Percentiles rank a stretch among this genome's conserved stretches.
phyloP scores from a whole-genome alignment of 2,888 invertebrate genomes.

The Hydropsyche betteni region DNA sequence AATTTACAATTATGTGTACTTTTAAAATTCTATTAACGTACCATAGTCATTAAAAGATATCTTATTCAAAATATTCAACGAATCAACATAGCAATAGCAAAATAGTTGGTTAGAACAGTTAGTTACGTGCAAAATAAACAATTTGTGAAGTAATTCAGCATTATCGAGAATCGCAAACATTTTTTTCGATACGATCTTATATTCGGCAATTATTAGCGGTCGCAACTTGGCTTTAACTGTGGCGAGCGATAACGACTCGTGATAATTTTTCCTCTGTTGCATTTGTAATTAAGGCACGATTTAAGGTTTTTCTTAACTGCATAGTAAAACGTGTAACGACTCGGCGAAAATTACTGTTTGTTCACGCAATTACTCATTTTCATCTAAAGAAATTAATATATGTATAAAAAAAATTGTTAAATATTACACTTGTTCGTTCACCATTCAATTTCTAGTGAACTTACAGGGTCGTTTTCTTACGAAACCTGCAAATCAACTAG shows the following conservation, averaged over 20 bases:
- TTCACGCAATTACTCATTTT: not conserved
- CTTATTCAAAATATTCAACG: no score
- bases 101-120: no score
- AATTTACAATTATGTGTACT: not conserved
- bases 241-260: constrained; percentile 22
- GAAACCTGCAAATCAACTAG: no score
- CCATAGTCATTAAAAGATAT: no score
- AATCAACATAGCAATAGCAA: no score
- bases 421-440: no score
- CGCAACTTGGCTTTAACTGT: constrained; percentile 1
- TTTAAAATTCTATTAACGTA: not conserved
- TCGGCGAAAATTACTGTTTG: constrained; percentile 11
- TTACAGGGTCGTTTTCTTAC: no score
- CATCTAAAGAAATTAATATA: not conserved
- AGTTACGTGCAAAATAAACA: no score
- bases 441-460: no score
- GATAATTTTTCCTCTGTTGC: constrained; percentile 28
- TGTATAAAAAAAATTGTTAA: no score
- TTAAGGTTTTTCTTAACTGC: constrained; percentile 29
- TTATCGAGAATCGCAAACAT: constrained; percentile 10
- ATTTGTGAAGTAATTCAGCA: not conserved
- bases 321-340: constrained; percentile 19
- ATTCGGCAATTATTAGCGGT: constrained; percentile 8
- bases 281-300: constrained; percentile 27
- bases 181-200: constrained; percentile 6